Conservation (phyloP, 2,113 vertebrate species). For the pig (Sus scrofa) region T2T-Sscrofa CM000813.6:29209501-29210000, state of each 20-base stretch:
- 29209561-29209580: background rate
- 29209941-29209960: slow-evolving; percentile 5
- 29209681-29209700: background rate
- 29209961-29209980: slow-evolving; percentile 24
- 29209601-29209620: background rate
- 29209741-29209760: background rate
- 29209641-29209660: background rate
- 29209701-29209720: background rate
- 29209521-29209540: background rate
- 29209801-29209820: background rate
- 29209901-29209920: background rate
- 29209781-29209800: background rate
- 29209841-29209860: slow-evolving; percentile 21
- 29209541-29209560: slow-evolving; percentile 29
- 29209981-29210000: background rate
- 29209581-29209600: background rate
- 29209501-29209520: slow-evolving; percentile 60
- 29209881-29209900: background rate
- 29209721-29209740: background rate
- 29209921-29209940: background rate
- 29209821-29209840: slow-evolving; percentile 14
- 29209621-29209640: background rate
- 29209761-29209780: background rate
- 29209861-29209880: background rate
- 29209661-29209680: background rate